Conservation (phyloP, 2,113 vertebrate species). For the Rattus rattus region DNA sequence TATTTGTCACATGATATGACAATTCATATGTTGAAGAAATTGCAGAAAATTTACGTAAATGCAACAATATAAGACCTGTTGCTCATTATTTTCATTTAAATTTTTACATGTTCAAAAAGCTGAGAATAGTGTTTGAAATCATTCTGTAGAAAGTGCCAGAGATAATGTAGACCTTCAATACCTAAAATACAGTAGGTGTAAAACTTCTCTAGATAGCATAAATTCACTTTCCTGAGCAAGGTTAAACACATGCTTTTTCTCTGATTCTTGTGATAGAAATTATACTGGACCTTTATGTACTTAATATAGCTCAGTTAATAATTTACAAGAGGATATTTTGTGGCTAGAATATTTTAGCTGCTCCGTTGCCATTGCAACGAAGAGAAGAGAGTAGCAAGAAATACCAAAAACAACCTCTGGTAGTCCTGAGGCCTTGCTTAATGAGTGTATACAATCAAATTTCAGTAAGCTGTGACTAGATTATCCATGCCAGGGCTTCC, state of each 20-base stretch:
- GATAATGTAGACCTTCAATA: neutral
- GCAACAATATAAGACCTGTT: neutral
- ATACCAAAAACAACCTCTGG: conserved; percentile 48
- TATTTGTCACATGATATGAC: neutral
- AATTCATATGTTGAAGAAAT: neutral
- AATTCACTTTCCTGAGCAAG: neutral
- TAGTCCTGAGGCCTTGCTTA: conserved; percentile 62
- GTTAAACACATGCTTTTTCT: neutral
- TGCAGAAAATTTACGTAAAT: neutral
- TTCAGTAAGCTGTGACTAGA: conserved; percentile 64
- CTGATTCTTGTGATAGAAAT: conserved; percentile 17
- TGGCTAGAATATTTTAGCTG: conserved; percentile 55
- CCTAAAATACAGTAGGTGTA: neutral
- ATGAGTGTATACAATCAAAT: conserved; percentile 71
- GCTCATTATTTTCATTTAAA: neutral
- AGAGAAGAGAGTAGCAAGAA: conserved; percentile 21
- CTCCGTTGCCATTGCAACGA: neutral
- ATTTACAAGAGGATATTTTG: conserved; percentile 1
- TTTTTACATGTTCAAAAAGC: neutral
- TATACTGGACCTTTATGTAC: neutral
- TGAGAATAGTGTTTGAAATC: neutral
- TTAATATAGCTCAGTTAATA: conserved; percentile 41
- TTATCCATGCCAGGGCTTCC: conserved; percentile 56
- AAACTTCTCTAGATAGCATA: conserved; percentile 48
- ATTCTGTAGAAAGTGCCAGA: conserved; percentile 22